A percentile compares a stretch with the other conserved stretches of the same genome.
phyloP scores from a whole-genome alignment of 1,140 invertebrate species.

The Drosophila pseudoananassae region DNA sequence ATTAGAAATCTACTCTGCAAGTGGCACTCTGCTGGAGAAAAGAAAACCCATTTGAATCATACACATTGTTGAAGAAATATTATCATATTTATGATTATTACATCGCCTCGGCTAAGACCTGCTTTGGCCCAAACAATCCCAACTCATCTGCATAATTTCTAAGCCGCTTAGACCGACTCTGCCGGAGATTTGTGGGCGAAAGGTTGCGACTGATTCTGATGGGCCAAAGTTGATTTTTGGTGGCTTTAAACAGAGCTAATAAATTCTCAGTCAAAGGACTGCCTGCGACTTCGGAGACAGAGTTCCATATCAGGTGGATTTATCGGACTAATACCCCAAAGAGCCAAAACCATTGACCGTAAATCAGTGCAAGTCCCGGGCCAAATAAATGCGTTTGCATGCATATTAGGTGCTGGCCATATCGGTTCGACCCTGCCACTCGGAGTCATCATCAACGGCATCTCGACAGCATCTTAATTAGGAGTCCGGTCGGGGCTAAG shows the following conservation, averaged over 20 bases:
- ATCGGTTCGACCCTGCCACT: slow-evolving; percentile 15
- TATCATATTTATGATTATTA: slow-evolving; percentile 64
- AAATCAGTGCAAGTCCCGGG: slow-evolving; percentile 31
- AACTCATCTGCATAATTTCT: slow-evolving; percentile 71
- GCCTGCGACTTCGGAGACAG: neutral
- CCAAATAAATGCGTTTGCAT: slow-evolving; percentile 40
- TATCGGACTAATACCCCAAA: slow-evolving; percentile 20
- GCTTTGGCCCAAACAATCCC: slow-evolving; percentile 39
- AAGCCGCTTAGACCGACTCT: slow-evolving; percentile 54
- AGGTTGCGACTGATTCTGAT: slow-evolving; percentile 7
- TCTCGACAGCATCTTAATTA: slow-evolving; percentile 78
- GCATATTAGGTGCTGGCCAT: slow-evolving; percentile 45
- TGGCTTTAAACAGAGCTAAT: slow-evolving; percentile 18
- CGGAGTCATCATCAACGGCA: slow-evolving; percentile 38
- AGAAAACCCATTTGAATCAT: slow-evolving; percentile 63
- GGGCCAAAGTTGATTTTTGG: slow-evolving; percentile 18
- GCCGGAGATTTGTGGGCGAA: slow-evolving; percentile 10
- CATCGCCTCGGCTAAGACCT: slow-evolving; percentile 17
- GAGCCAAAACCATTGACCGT: slow-evolving; percentile 12
- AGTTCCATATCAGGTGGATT: slow-evolving; percentile 24
- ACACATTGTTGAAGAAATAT: slow-evolving; percentile 52
- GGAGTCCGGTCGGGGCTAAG: slow-evolving; percentile 61
- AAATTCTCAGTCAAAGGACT: neutral
- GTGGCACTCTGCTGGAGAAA: neutral
- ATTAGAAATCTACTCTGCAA: slow-evolving; percentile 33